Base-by-base conservation (phyloP, 2,888 invertebrate species). In the Xestia c-nigrum region DNA sequence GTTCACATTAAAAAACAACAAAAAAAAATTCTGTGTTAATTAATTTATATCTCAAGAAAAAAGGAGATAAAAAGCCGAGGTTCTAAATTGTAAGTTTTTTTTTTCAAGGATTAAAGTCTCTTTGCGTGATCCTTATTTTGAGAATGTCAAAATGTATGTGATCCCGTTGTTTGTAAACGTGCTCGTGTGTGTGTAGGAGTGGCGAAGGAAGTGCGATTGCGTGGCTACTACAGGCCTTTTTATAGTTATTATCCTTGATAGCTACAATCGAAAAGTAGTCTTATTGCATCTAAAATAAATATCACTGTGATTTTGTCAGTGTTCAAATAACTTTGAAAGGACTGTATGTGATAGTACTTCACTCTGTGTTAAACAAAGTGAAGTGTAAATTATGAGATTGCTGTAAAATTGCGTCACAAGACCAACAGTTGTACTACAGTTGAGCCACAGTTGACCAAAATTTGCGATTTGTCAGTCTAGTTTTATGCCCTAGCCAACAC, bases 111-210 rank as follows among this genome's bases (percentile, higher is more conserved):
- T 59, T 82, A 40, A 79, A 61, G 78, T 78, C 71, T 84, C 84
- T 86, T 52, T 61, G 72, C 69, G 72, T 61, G 88, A 88, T 88
- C 87, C 87, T 88, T 43, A 82, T 87, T 87, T 87, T 88, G 85
- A 72, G 31, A 50, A 67, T 79, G 46, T 88, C 87, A 87, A 87
- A 87, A 87, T 87, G 80, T 87, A 80, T 69, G 87, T 73, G 87
- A 87, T 87, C 81, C 61, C 72, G 81, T 81, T 70, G 57, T 47
- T 43, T 80, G 80, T 75, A 68, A 43, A 67, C 59, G 65, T 76
- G 64, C 66, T 67, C 80, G 78, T 85, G 76, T 84, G 77, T 67
- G 68, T 61, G 77, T 76, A 50, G 47, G 21, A 40, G 63, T 47
- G 71, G 76, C 63, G 66, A 61, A 9, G 16, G 69, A 31, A 70